phyloP scores from a whole-genome alignment of 53 echinoderm and acorn worm species.

The Arbacia lixula region DNA sequence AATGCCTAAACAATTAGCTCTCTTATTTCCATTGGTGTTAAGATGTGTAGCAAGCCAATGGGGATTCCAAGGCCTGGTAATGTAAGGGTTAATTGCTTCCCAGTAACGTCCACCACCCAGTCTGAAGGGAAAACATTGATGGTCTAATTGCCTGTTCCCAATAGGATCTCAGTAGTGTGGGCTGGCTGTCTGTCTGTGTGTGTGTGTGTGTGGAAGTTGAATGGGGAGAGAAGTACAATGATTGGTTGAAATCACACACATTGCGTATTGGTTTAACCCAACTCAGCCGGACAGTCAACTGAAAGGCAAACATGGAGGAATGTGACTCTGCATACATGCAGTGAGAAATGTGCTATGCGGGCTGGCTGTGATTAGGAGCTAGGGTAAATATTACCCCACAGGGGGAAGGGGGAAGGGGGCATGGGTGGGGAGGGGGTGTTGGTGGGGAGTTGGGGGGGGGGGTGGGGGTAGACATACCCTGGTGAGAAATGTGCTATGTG shows the following conservation, averaged over 20 bases:
- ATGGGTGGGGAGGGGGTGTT: not conserved
- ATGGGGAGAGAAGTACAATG: slow-evolving; percentile 28
- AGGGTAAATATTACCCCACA: not conserved
- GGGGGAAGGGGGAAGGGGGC: not conserved
- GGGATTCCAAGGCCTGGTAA: no score
- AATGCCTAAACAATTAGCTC: no score
- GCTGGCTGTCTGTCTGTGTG: no score
- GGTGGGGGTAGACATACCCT: not conserved
- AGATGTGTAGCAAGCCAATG: no score
- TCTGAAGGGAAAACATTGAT: no score
- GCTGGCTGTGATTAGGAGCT: not conserved
- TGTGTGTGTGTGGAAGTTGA: no score
- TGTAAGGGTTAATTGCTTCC: no score
- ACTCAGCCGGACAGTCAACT: slow-evolving; percentile 45
- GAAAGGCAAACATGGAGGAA: slow-evolving; percentile 31
- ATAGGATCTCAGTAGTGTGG: no score
- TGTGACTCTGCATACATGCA: slow-evolving; percentile 39
- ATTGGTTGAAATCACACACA: slow-evolving; percentile 39
- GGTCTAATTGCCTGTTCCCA: no score
- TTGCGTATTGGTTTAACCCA: slow-evolving; percentile 37
- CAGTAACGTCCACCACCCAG: no score
- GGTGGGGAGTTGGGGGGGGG: not conserved
- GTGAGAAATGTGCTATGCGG: not conserved
- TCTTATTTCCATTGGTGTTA: no score
- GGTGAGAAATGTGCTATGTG: no score